Base-by-base conservation (phyloP, 2,113 vertebrate species). In the Serilophus lunatus region DNA sequence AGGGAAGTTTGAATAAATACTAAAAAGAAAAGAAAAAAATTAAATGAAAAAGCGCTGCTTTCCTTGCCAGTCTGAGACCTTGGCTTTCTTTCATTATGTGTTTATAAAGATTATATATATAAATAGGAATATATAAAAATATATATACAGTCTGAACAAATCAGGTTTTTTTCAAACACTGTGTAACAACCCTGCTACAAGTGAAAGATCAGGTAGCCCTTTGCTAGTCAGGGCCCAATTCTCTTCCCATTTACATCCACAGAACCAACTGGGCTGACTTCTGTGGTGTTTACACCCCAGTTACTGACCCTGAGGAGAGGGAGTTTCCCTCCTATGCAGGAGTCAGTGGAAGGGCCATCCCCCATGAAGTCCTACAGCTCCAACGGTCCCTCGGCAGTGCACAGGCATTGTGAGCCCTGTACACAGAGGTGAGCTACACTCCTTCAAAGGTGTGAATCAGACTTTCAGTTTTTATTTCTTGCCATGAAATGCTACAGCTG, bases 101-200 rank as follows among this genome's bases (percentile, higher is more conserved):
- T 96, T 90, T 95, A 80, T 96, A 93, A 79, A 96, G 69, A 92
- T 23, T 80, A 93, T 86, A 91, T 85, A 93, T 95, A 93, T 78
- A 93, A 92, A 96, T 92, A 95, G 49, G 92, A 91, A 70, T 82
- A 94, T 97, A 94, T 92, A 69, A 90, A 85, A 68, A 65, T 60
- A 70, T 65, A 77, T 90, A 81, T 94, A 92, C 91, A 44, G 80
- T 84, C 72, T 72, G 86, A 93, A 88, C 17, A 90, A 88, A 83
- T 97, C 96, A 94, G 96, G 94, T 95, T 94, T 92, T 89, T 82
- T 91, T 83, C 90, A 71, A 97, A 91, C 97, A 98, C 97, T 97
- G 96, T 97, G 97, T 97, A 80, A 82, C 71, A 88, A 68, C 86
- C 95, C 92, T 88, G 40, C 77, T 64, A 57, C 82, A 71, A 78